A percentile compares a stretch with the other conserved stretches of the same genome.
Conservation (phyloP, 64 coral and sea anemone genomes). For the Montipora sp. region DNA sequence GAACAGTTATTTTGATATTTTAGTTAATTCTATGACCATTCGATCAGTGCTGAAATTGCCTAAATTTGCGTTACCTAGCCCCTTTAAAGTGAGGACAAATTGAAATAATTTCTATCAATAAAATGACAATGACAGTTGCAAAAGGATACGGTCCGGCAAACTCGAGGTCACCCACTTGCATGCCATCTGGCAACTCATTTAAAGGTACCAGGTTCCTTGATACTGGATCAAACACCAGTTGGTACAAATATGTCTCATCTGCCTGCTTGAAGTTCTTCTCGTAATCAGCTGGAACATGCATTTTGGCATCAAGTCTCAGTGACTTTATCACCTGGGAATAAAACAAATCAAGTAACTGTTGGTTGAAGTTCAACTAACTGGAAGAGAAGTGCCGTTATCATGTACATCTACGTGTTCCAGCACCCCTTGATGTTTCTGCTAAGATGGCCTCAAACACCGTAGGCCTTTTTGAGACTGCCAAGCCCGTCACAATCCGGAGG, state of each 20-base stretch:
- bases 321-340: conserved; percentile 74
- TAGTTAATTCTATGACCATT: too few species aligned
- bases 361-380: background rate
- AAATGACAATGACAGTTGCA: background rate
- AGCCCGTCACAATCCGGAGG: too few species aligned
- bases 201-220: conserved; percentile 78
- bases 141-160: conserved; percentile 99
- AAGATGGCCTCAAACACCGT: too few species aligned
- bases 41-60: too few species aligned
- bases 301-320: conserved; percentile 82
- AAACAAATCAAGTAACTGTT: background rate
- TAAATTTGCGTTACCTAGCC: too few species aligned
- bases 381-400: too few species aligned
- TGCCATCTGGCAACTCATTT: conserved; percentile 79
- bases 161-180: conserved; percentile 52
- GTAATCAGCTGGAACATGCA: conserved; percentile 80
- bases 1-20: too few species aligned
- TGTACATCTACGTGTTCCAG: too few species aligned
- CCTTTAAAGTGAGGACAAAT: too few species aligned
- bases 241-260: conserved; percentile 92
- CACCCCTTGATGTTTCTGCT: too few species aligned
- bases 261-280: conserved; percentile 91
- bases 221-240: conserved; percentile 92
- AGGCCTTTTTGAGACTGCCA: too few species aligned
- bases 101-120: too few species aligned